Base-by-base conservation (phyloP, 2,888 invertebrate species). In the Chloromyia formosa region DNA sequence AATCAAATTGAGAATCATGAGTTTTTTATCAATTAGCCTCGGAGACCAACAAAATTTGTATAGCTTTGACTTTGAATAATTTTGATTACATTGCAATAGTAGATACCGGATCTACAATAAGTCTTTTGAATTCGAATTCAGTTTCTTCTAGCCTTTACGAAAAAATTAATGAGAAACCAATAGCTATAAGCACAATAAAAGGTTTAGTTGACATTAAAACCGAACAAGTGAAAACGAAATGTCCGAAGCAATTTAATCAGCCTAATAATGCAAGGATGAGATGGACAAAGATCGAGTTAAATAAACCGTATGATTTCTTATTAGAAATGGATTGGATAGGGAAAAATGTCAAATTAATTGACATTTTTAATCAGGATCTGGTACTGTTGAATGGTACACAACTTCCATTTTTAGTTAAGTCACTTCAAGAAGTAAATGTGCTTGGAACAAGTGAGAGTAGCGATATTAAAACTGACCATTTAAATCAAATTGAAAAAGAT, bases 141-240 rank as follows among this genome's bases (percentile, higher is more conserved):
- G 60, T 73, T 45, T 35, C 68, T 53, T 53, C 64, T 45, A 16
- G 22, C 14, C 20, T 66, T 45, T 66, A 22, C 45, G 35, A 66
- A 49, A 35, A 35, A 16, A 66, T 66, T 66, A 5, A 35, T 84
- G 92, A 90, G 42, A 88, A 56, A 49, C 18, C 73, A 7, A 71
- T 74, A 23, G 42, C 60, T 62, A 73, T 75, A 69, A 76, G 74
- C 69, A 77, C 77, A 10, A 75, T 76, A 72, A 45, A 75, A 5
- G 69, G 69, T 69, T 22, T 23, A 5, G 72, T 76, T 20, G 64
- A 18, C 5, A 27, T 54, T 18, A 2, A 22, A 20, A 78, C 74
- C 1, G 22, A 64, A 68, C 75, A 75, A 72, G 76, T 77, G 20
- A 75, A 75, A 75, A 78, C 77, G 4, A 69, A 73, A 73, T 78